Base-by-base conservation (phyloP, 37 sponge, comb jelly and placozoan species). In the Axinella damicornis region DNA sequence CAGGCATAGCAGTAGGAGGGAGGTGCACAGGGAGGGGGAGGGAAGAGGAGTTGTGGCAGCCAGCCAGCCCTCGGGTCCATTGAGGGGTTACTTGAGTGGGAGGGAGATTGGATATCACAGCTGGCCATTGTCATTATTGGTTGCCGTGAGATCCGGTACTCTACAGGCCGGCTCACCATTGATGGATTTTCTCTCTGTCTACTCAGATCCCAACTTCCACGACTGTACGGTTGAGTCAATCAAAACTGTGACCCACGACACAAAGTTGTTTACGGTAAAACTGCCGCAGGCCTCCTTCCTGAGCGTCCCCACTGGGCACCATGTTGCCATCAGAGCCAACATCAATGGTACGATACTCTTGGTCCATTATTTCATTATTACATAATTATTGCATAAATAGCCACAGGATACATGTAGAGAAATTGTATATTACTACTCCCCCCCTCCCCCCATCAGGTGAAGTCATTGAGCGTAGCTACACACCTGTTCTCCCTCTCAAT, bases 301-400 rank as follows among this genome's bases (percentile, higher is more conserved):
- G 77, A 66, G 65, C 1, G 88, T 97, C 0, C 97, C 97, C 16
- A 77, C 79, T 17, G 97, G 97, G 5, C 90, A 94, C 71, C 97
- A 97, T 56, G 65, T 97, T 41, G 27, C 79, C 31, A 38, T 97
- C 24, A 76, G 53, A 39, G 87, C 87, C 32, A 55, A 78, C 16
- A 37, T 71, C 19, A 70, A 79, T 61, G 94, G 93, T 92, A 71
- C 30, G 86, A 24, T 70, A 54, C 1, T 71, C 27, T 6, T 14
- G n/a, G 63, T 16, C 16, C 63, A 28, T 16, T 28, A 5, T 16
- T 28, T 62, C n/a, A 28, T 53, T n/a, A n/a, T n/a, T n/a, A n/a
- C n/a, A n/a, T n/a, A n/a, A n/a, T n/a, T n/a, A n/a, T n/a, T n/a
- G n/a, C n/a, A n/a, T n/a, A n/a, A n/a, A n/a, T n/a, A n/a, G n/a